These are phyloP conservation scores for Rhinella marina DNA, from an alignment of 2,797 vertebrate genomes.

Conservation along the genomic window DNA sequence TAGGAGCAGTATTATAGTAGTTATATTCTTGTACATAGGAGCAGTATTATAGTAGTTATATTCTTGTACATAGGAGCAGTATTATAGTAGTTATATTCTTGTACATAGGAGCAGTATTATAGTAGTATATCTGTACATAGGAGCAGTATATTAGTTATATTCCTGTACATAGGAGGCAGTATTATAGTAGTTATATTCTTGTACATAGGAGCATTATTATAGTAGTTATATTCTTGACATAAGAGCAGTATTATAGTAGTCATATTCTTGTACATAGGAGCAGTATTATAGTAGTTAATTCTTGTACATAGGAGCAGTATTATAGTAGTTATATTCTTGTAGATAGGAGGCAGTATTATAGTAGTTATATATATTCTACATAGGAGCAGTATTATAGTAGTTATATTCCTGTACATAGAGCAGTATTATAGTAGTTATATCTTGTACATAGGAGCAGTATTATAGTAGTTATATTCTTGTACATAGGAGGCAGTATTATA, in stretches of 20 bases:
- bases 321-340: constrained; percentile 3
- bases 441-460: not conserved
- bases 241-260: not conserved
- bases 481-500: not conserved
- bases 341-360: not conserved
- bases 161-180: not conserved
- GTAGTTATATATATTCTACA: constrained; percentile 8
- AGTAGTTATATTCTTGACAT: not conserved
- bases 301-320: not conserved
- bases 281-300: constrained; percentile 10
- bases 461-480: constrained; percentile 22
- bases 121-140: not conserved
- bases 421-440: constrained; percentile 20
- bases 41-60: constrained; percentile 6
- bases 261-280: not conserved
- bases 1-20: not conserved
- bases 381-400: constrained; percentile 9
- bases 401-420: constrained; percentile 11
- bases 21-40: not conserved
- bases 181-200: constrained; percentile 16
- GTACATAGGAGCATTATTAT: not conserved
- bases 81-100: constrained; percentile 3
- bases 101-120: not conserved
- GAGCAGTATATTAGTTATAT: not conserved
- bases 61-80: not conserved